Percentiles rank a stretch among this genome's conserved stretches.
phyloP scores from a whole-genome alignment of 92 coral and sea anemone genomes.

The Epizoanthus illoricatus region DNA sequence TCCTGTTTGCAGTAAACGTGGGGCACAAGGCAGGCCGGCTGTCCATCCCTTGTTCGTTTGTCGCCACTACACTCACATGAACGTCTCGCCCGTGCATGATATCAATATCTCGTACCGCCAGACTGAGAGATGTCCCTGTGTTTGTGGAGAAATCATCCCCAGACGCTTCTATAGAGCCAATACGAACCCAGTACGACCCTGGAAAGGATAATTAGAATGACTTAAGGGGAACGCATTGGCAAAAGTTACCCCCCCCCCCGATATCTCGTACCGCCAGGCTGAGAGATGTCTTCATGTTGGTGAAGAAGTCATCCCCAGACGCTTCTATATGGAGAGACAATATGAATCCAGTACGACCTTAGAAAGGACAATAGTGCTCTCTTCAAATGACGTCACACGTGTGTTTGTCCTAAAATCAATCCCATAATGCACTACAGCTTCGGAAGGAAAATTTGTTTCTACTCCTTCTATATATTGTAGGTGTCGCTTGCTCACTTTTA shows the following conservation, averaged over 20 bases:
- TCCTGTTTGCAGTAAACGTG: constrained; percentile 58
- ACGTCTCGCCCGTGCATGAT: constrained; percentile 91
- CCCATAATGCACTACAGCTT: too few relatives aligned
- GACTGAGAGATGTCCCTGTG: constrained; percentile 67
- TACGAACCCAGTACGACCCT: constrained; percentile 73
- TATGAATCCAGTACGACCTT: constrained; percentile 70
- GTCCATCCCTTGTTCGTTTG: constrained; percentile 81
- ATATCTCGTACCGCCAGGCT: constrained; percentile 64
- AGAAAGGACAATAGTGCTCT: neutral
- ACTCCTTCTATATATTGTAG: too few relatives aligned
- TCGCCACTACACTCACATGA: constrained; percentile 74
- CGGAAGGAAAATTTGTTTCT: too few relatives aligned
- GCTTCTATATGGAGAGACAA: constrained; percentile 71
- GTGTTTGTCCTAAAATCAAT: too few relatives aligned
- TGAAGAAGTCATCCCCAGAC: constrained; percentile 85
- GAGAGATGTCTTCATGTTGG: constrained; percentile 68
- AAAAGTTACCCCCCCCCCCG: neutral
- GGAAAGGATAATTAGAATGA: neutral
- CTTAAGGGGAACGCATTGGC: neutral
- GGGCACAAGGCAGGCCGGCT: constrained; percentile 80
- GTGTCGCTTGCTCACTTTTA: too few relatives aligned
- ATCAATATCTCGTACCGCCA: constrained; percentile 65
- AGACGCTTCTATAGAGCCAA: constrained; percentile 86
- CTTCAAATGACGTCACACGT: too few relatives aligned
- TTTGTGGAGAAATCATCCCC: constrained; percentile 87